Percentiles rank a stretch among this genome's conserved stretches.
phyloP scores from a whole-genome alignment of 2,888 invertebrate genomes.

The Achlya flavicornis region DNA sequence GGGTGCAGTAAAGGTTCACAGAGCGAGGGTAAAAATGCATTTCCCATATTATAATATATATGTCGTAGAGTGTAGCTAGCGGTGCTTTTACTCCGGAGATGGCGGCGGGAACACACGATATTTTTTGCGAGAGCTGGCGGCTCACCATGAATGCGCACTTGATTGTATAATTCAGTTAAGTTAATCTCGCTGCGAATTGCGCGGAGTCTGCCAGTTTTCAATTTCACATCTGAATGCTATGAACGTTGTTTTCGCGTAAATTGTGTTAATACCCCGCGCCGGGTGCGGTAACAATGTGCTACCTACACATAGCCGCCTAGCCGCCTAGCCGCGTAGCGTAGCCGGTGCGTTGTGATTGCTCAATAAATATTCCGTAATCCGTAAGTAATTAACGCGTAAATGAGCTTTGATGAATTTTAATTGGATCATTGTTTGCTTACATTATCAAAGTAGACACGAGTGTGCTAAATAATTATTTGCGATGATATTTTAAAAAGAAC shows the following conservation, averaged over 20 bases:
- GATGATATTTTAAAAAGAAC: neutral
- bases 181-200: slow-evolving; percentile 62
- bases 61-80: slow-evolving; percentile 32
- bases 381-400: slow-evolving; percentile 52
- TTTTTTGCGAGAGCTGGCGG: slow-evolving; percentile 39
- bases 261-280: slow-evolving; percentile 45
- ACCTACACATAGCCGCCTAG: slow-evolving; percentile 12
- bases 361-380: slow-evolving; percentile 51
- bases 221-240: slow-evolving; percentile 61
- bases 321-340: slow-evolving; percentile 1
- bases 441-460: slow-evolving; percentile 23
- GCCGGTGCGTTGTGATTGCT: slow-evolving; percentile 33
- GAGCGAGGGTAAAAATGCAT: slow-evolving; percentile 51
- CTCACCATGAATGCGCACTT: slow-evolving; percentile 58
- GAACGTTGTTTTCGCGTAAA: slow-evolving; percentile 60
- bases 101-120: slow-evolving; percentile 32
- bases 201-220: slow-evolving; percentile 61
- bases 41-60: slow-evolving; percentile 52
- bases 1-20: slow-evolving; percentile 48
- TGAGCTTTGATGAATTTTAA: slow-evolving; percentile 47
- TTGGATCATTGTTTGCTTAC: slow-evolving; percentile 37
- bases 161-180: slow-evolving; percentile 72
- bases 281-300: slow-evolving; percentile 37
- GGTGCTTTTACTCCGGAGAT: slow-evolving; percentile 30
- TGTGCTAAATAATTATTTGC: neutral